Percentiles rank a stretch among this genome's conserved stretches.
phyloP scores from a whole-genome alignment of 2,888 invertebrate genomes.

The Microctonus aethiopoides region DNA sequence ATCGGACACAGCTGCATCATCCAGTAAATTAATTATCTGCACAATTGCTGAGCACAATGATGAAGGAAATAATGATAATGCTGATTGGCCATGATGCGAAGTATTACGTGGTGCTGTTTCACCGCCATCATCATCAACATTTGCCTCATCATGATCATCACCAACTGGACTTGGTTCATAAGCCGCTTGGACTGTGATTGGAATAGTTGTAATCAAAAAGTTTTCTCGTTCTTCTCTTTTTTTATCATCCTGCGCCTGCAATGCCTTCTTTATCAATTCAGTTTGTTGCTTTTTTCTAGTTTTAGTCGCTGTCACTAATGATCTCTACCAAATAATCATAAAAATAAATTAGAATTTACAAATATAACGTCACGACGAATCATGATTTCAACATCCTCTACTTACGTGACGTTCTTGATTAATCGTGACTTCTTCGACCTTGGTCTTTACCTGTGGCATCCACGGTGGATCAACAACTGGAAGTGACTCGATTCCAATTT shows the following conservation, averaged over 20 bases:
- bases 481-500: conserved; percentile 94
- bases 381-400: conserved; percentile 39
- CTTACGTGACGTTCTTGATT: conserved; percentile 96
- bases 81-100: conserved; percentile 88
- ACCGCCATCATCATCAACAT: conserved; percentile 72
- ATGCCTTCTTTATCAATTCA: conserved; percentile 93
- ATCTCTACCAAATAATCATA: conserved; percentile 73
- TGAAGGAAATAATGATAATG: conserved; percentile 96
- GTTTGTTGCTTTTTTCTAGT: conserved; percentile 99
- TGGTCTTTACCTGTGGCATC: conserved; percentile 97
- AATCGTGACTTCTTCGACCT: conserved; percentile 98
- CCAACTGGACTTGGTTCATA: conserved; percentile 90
- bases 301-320: conserved; percentile 97
- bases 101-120: conserved; percentile 77
- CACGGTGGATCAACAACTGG: conserved; percentile 99
- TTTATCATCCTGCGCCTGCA: conserved; percentile 96
- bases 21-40: conserved; percentile 91
- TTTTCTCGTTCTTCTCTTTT: conserved; percentile 94
- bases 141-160: conserved; percentile 84
- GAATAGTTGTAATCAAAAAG: conserved; percentile 94
- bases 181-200: conserved; percentile 94
- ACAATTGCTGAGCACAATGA: conserved; percentile 95
- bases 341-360: conserved; percentile 33
- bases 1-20: conserved; percentile 94
- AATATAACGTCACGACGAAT: background rate